Evolutionary conservation across 2,888 invertebrate genomes (phyloP).

Genomic region (Sinhomidia bicolor): DNA sequence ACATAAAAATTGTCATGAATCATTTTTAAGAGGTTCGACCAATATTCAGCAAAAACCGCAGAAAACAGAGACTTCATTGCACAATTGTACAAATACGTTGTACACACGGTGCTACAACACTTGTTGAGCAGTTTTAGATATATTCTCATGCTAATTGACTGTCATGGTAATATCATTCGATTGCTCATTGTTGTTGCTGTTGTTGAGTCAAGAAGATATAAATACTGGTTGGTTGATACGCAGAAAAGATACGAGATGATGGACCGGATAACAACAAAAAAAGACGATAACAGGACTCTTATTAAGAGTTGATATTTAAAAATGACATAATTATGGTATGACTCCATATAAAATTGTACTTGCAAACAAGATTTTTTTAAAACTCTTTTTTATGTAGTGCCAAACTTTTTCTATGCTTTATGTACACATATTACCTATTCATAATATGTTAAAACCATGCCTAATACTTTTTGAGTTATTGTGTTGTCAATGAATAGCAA

Average conservation of each 20-base stretch:
- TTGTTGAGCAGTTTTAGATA: background rate
- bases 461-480: background rate
- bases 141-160: conserved; percentile 45
- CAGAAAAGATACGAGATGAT: background rate
- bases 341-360: background rate
- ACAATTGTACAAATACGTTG: background rate
- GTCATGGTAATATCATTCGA: conserved; percentile 48
- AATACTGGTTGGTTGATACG: background rate
- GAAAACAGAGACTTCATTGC: background rate
- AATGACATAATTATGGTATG: conserved; percentile 53
- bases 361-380: conserved; percentile 10
- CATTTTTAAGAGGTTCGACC: conserved; percentile 21
- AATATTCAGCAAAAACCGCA: background rate
- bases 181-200: background rate
- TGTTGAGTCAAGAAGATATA: background rate
- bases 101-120: background rate
- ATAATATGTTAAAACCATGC: background rate
- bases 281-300: conserved; percentile 40
- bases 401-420: background rate
- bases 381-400: background rate
- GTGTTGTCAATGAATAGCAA: conserved; percentile 27
- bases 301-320: background rate
- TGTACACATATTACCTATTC: background rate
- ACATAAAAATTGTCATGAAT: conserved; percentile 36
- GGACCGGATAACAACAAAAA: conserved; percentile 2